Evolutionary conservation across 2,888 invertebrate species (phyloP), one percentile per base, ranked within the genome.

Genomic region (Acleris cristana): DNA sequence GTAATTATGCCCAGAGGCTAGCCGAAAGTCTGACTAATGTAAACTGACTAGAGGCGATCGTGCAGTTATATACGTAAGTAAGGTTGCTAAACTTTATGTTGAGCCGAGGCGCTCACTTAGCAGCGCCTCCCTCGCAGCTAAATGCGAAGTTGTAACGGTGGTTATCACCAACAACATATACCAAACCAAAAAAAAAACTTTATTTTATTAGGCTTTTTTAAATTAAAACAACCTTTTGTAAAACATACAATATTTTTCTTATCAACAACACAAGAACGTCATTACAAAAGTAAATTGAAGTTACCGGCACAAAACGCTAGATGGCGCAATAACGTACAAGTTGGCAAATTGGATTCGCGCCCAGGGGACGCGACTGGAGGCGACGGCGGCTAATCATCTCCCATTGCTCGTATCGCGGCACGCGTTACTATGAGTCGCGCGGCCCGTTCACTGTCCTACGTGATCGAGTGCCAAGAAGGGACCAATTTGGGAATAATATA

Each of bases 301-400:
- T 63, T 60, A 58, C 56, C 54, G 68, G 62, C 52, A 62, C 63
- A 64, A 54, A 68, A 62, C 61, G 59, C 53, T 71, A 70, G 70
- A 70, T 71, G 64, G 67, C 85, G 85, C 85, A 86, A 87, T 85
- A 87, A 84, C 83, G 82, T 83, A 87, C 85, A 86, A 87, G 86
- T 88, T 83, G 82, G 85, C 83, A 89, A 88, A 89, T 90, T 90
- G 86, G 88, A 88, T 88, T 85, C 80, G 74, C 79, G 79, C 86
- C 86, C 87, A 74, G 69, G 88, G 87, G 88, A 88, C 81, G 74
- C 72, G 71, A 64, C 75, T 72, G 74, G 74, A 73, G 80, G 74
- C 75, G 79, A 76, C 79, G 73, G 75, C 66, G 60, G 69, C 71
- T 61, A 67, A 69, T 65, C 71, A 69, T 62, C 54, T 60, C 26